Base-by-base conservation (phyloP, 2,888 invertebrate genomes). In the Tanypteryx hageni region DNA sequence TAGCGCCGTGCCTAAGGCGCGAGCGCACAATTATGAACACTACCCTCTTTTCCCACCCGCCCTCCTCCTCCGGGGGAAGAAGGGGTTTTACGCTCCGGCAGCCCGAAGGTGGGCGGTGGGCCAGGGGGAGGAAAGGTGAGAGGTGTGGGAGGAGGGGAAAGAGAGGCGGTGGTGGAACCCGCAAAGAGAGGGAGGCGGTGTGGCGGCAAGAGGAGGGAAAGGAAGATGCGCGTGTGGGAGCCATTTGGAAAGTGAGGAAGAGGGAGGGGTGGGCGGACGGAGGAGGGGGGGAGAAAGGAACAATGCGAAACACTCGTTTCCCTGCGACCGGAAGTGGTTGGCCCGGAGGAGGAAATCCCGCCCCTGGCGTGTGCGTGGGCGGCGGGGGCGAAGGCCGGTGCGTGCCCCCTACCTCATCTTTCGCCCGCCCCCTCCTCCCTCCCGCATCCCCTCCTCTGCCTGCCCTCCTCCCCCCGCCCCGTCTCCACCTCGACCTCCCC, bases 311-410 rank as follows among this genome's bases (percentile, higher is more conserved):
- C 76, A 76, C 76, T 76, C 68, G 68, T 68, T 68, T 68, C 76
- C 76, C 76, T 76, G 76, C 76, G 76, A 76, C 76, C 76, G 76
- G 76, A 76, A 76, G 76, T 76, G 76, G 76, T 76, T 76, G 76
- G 64, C 64, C 64, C 64, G 16, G 76, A 76, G 76, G 76, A 76
- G 76, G 76, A 76, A 76, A 76, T 76, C 76, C 76, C 76, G 76
- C 9, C 68, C n/a, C 22, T 18, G n/a, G 68, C 68, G 68, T 68
- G 68, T 18, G 68, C n/a, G 68, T 44, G 44, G 44, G 44, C 44
- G 44, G 44, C 44, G 44, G 44, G 44, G 44, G 44, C 44, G 44
- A 44, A 44, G 44, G 44, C 44, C 44, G 44, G 68, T 68, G 5
- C 68, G 68, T 68, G 68, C 68, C 68, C 64, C 68, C 44, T 44